Base-by-base conservation (phyloP, 2,113 vertebrate genomes). In the Pagrus major region DNA sequence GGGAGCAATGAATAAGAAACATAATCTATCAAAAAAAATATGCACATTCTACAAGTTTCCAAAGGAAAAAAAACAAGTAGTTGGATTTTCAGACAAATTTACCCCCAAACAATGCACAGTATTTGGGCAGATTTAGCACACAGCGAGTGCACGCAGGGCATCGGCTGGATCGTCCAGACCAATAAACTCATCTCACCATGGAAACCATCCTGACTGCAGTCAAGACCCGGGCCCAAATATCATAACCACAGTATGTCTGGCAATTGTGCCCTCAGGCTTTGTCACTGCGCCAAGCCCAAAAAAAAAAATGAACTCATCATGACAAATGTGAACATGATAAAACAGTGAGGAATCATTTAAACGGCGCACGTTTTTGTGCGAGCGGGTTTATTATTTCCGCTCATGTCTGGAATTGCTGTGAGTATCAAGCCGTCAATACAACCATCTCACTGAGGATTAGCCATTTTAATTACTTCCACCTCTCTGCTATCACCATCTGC, bases 391-490 rank as follows among this genome's bases (percentile, higher is more conserved):
- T 64, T 29, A 5, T 31, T 41, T 44, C 41, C 5, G 5, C 65
- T 58, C 23, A 15, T 41, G 69, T 56, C 23, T 10, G 33, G 31
- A 25, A n/a, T 64, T 54, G 44, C 49, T 75, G 31, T n/a, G 63
- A 18, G 64, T 71, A 23, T 29, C 59, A 52, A 85, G 78, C 63
- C 63, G 58, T 89, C 89, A 42, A 71, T 66, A 61, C 73, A 56
- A n/a, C 65, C 73, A 63, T 87, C 86, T 86, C 73, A 44, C 69
- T 12, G 60, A 77, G 90, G 92, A 93, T 89, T 87, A 92, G 52
- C 51, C 81, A 63, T 87, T 93, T 89, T 93, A 93, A 93, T 86
- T 92, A 93, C 79, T 86, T 91, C 88, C 88, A 85, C 84, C 87
- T 91, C 86, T 80, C 58, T 37, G 82, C 87, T 83, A 83, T 82